These are phyloP conservation scores for Corella eumyota DNA, from an alignment of 23 tunicate species.

Conservation along the genomic window DNA sequence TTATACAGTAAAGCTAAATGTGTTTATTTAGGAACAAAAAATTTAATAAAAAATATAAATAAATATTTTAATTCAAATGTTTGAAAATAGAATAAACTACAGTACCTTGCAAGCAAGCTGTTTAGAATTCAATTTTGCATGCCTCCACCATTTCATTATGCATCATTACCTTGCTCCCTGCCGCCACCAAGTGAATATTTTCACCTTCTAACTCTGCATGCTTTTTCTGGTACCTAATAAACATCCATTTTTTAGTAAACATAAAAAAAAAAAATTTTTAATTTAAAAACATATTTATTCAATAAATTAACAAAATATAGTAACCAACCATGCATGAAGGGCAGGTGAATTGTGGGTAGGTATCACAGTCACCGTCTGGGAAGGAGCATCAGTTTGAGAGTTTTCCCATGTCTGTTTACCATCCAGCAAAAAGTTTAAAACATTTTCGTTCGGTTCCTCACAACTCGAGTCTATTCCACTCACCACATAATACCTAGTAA, in stretches of 20 bases:
- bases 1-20: no score
- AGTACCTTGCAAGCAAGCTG: no score
- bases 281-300: no score
- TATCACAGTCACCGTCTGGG: constrained; percentile 55
- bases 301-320: not conserved
- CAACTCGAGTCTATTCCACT: constrained; percentile 45
- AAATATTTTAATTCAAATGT: no score
- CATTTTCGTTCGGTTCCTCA: constrained; percentile 44
- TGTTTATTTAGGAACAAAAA: no score
- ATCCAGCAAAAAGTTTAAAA: constrained; percentile 29
- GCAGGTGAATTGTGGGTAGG: constrained; percentile 70
- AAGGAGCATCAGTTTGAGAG: not conserved
- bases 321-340: constrained; percentile 41
- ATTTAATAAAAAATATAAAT: no score
- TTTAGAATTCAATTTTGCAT: constrained; percentile 78
- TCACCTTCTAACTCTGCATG: constrained; percentile 39
- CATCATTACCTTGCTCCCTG: constrained; percentile 52
- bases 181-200: constrained; percentile 70
- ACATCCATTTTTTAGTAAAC: not conserved
- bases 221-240: constrained; percentile 47
- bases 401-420: constrained; percentile 56
- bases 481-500: constrained; percentile 69
- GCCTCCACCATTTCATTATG: constrained; percentile 62
- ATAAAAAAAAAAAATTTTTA: not conserved
- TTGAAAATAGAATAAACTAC: no score